Evolutionary conservation across 1,140 invertebrate species (phyloP), one percentile per base, ranked within the genome.

Genomic region (Cotesia glomerata): DNA sequence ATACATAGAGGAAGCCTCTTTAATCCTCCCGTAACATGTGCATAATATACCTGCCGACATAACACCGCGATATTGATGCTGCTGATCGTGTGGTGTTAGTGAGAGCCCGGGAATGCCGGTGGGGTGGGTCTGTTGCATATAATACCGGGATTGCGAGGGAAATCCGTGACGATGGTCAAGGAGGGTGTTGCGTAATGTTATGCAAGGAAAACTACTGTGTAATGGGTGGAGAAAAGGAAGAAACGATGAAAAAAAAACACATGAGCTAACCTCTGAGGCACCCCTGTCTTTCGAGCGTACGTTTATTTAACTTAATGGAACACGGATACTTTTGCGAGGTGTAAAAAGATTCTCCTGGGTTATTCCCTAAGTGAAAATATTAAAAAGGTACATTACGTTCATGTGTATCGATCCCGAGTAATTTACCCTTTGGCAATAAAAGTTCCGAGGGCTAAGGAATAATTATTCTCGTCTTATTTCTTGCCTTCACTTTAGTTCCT

Each of bases 241-340:
- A 54, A 34, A 45, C 39, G 18, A 45, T 35, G 62, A 56, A 34
- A 32, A 34, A 32, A 52, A 56, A 73, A 51, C 7, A 45, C 14
- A 2, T 62, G 39, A 68, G 58, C 58, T 9, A 69, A 63, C 62
- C 67, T 34, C 45, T 75, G 54, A 62, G 51, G 74, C 71, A 81
- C 85, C 85, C 85, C 85, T 86, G 70, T 82, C 83, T 84, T 75
- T 86, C 74, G 81, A 86, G 85, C 85, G 84, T 86, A 79, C 76
- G 71, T 80, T 83, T 80, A 86, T 86, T 80, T 80, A 26, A 26
- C 26, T 26, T 26, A 77, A 74, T 71, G 76, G 74, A 72, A 74
- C 64, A 74, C 77, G 66, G 74, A 76, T 73, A 77, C 78, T 79
- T 82, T 78, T 78, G 72, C 78, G 79, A 69, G 75, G 71, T 73